Evolutionary conservation across 2,797 vertebrate genomes (phyloP).

Genomic region (Acrossocheilus wenchowensis): DNA sequence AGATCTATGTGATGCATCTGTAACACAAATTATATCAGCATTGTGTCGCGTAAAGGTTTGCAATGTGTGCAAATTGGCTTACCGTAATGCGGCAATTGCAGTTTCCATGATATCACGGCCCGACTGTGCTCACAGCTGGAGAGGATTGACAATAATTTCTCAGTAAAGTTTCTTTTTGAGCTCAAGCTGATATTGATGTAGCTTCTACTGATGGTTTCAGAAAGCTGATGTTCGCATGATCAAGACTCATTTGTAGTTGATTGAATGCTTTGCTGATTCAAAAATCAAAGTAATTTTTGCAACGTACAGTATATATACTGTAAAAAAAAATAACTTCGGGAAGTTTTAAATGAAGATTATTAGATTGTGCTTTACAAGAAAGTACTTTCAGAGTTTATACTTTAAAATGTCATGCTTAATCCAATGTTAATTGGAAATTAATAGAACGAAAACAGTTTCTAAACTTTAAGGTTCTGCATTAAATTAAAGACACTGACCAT

Average conservation of each 20-base stretch:
- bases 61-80: conserved; percentile 35
- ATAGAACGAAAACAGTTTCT: not conserved
- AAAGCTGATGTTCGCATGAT: not conserved
- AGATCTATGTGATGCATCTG: conserved; percentile 1
- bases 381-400: too few species aligned
- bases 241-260: not conserved
- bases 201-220: not conserved
- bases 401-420: not conserved
- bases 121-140: not conserved
- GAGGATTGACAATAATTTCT: not conserved
- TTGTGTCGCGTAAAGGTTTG: conserved; percentile 11
- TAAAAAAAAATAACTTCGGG: too few species aligned
- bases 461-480: not conserved
- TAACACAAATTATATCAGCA: conserved; percentile 3
- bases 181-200: conserved; percentile 6
- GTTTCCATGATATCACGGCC: conserved; percentile 27
- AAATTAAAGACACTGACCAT: not conserved
- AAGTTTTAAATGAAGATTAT: too few species aligned
- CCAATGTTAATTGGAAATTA: not conserved
- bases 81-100: conserved; percentile 32
- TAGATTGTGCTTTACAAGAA: not conserved
- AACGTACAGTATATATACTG: too few species aligned
- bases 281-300: not conserved
- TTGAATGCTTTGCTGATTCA: not conserved
- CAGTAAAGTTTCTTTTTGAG: not conserved